Base-by-base conservation (phyloP, 2,888 invertebrate species). In the Ramazzottius varieornatus region DNA sequence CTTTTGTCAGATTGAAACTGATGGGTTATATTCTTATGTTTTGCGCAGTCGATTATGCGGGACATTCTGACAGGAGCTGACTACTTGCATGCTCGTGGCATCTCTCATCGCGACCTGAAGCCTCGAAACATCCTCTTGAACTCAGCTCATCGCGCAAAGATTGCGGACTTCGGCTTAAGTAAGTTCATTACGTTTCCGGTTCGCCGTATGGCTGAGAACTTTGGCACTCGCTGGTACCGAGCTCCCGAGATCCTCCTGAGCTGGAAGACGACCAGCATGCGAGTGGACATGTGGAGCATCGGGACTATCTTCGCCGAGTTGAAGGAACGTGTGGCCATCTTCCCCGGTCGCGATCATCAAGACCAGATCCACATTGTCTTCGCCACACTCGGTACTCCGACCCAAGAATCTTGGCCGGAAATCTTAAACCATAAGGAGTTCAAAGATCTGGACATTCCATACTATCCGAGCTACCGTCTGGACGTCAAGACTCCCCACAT, bases 231-330 rank as follows among this genome's bases (percentile, higher is more conserved):
- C 29, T 54, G 54, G 54, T 54, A 54, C 29, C 54, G 54, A 8
- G 13, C 54, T 29, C 54, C 54, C 16, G 54, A 54, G 29, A 24
- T 54, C 4, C 29, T 54, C 4, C 54, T 54, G 54, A 24, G n/a
- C 29, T 29, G 29, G 16, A 54, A 54, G 54, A 54, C 29, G 4
- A 54, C 54, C 13, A 54, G 16, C n/a, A 54, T 54, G 54, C 54
- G 54, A 8, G 54, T 54, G 4, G 54, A 54, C 54, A 54, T 54
- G 54, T 54, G 54, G 54, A 54, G 54, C 54, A 54, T 54, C 54
- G 54, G 54, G n/a, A 54, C 54, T 13, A 54, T 54, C 20, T 54
- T 54, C 29, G 54, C 54, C 4, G 54, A 54, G 29, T 16, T 54
- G 20, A 54, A 54, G 29, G 54, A 54, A 29, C 13, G 29, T 13